phyloP scores from a whole-genome alignment of 2,797 vertebrate genomes.

The Eospalax fontanierii region DNA sequence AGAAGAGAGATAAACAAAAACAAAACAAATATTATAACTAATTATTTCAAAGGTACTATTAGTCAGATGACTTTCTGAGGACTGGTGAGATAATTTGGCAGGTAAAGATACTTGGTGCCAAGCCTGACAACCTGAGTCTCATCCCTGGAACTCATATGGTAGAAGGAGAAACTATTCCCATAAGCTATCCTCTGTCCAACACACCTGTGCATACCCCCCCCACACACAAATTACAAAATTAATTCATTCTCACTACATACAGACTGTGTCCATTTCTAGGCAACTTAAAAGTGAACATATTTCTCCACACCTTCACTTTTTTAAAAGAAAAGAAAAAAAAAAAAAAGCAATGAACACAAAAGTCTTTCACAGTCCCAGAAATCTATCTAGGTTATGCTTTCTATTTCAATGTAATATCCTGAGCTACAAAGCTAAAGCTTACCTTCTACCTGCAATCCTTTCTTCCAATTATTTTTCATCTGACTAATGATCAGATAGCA shows the following conservation, averaged over 20 bases:
- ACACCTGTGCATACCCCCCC: not conserved
- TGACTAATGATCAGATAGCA: slow-evolving; percentile 13
- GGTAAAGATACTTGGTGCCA: not conserved
- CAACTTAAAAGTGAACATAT: not conserved
- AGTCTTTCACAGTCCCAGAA: not conserved
- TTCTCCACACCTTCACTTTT: not conserved
- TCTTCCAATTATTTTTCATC: slow-evolving; percentile 15
- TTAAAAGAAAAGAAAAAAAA: not conserved
- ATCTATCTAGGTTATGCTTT: not conserved
- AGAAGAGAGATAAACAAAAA: too few species aligned
- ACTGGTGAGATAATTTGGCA: not conserved
- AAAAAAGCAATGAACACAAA: not conserved
- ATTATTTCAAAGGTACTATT: not conserved
- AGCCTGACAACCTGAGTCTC: not conserved
- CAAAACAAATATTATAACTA: not conserved
- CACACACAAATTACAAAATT: not conserved
- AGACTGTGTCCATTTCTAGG: not conserved
- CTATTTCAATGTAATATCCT: not conserved
- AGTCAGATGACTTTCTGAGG: not conserved
- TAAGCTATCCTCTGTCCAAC: not conserved
- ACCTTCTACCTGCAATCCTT: slow-evolving; percentile 3
- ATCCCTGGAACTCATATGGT: not conserved
- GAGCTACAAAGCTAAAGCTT: not conserved
- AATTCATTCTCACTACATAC: not conserved
- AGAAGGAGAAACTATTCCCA: not conserved